A percentile compares a stretch with the other conserved stretches of the same genome.
Evolutionary conservation across 2,113 vertebrate species (phyloP).

Genomic region (Brachypodius melanocephalos): DNA sequence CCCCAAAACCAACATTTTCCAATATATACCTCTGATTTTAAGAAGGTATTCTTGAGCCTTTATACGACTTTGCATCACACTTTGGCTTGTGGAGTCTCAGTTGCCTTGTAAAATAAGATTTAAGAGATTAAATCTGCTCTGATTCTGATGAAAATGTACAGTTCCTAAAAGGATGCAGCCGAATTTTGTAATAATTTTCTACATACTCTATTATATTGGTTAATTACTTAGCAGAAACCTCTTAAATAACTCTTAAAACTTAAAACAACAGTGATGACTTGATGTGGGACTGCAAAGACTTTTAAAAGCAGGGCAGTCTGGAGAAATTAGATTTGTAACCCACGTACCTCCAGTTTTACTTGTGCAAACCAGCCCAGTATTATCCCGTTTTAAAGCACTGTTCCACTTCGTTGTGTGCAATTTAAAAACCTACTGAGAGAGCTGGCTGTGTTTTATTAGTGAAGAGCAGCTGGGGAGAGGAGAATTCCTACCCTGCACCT

Average conservation of each 20-base stretch:
- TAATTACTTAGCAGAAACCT: background rate
- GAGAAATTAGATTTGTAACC: background rate
- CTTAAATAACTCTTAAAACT: background rate
- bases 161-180: background rate
- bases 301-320: background rate
- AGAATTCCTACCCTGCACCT: slow-evolving; percentile 5
- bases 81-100: background rate
- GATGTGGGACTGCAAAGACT: background rate
- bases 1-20: background rate
- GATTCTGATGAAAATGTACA: background rate
- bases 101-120: background rate
- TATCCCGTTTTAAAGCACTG: background rate
- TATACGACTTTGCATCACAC: background rate
- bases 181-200: background rate
- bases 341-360: background rate
- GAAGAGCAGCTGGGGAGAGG: slow-evolving; percentile 16
- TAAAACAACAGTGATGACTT: background rate
- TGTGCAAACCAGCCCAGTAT: background rate
- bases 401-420: background rate
- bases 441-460: background rate
- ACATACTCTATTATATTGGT: accelerated
- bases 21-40: background rate
- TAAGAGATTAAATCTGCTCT: background rate
- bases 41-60: background rate
- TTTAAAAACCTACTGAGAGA: background rate